Evolutionary conservation across 1,140 invertebrate species (phyloP), one percentile per base, ranked within the genome.

Genomic region (Orussus abietinus): DNA sequence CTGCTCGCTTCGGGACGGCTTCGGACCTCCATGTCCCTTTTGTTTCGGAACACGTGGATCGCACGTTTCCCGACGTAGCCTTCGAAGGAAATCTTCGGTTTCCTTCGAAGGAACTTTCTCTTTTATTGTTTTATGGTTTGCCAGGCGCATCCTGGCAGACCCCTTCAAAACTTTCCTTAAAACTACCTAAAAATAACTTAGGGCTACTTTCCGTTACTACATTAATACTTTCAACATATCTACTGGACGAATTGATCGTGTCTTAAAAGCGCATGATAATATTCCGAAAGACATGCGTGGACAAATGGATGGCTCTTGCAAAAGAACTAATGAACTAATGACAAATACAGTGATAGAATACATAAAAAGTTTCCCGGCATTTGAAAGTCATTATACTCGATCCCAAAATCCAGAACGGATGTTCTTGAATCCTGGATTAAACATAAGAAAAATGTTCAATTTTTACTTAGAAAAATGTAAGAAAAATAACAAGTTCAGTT

Each of bases 341-440:
- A 51, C 39, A 7, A 49, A 49, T 43, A 36, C 46, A 35, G 43
- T 55, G 33, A 45, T 38, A 45, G 41, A 55, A 12, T 41, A 58
- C 32, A 56, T 47, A 37, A 46, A 46, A 49, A 45, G 34, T 15
- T 54, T 54, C 47, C 49, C 44, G 11, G 37, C 35, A 42, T 55
- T 49, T 53, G 31, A 53, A 49, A 38, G 38, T 36, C 50, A 58
- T 31, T 58, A 51, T 47, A 55, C 44, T 37, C 39, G 50, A 45
- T 49, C 43, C 1, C 44, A 55, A 38, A 57, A 57, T 48, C 42
- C 44, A 49, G 26, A 53, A 35, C 29, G 49, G 35, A 51, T 7
- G 33, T 59, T 42, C 35, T 41, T 58, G 29, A 46, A 44, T 51
- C 11, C 42, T 45, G 42, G 48, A 38, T 38, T 54, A 44, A 51